Evolutionary conservation across 2,888 invertebrate genomes (phyloP), one percentile per base, ranked within the genome.

Genomic region (Meteorus colon): DNA sequence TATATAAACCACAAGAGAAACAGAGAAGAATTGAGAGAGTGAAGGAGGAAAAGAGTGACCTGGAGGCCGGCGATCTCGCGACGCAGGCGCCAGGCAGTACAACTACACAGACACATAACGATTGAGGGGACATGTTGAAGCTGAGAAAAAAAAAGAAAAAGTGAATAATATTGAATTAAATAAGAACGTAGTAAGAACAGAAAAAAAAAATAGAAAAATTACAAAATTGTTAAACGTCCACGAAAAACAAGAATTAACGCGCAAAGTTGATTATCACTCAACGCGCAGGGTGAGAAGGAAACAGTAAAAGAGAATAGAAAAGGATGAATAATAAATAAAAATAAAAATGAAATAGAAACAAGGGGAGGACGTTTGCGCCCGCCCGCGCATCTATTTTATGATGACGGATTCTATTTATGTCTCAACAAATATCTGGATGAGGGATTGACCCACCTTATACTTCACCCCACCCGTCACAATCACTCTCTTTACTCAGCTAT

Each of bases 401-500:
- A 82, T 84, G 84, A 86, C 85, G 84, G 85, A 81, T 66, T 84
- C 86, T 87, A 87, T 87, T 87, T 86, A 86, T 86, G 62, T 34
- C 34, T 5, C n/a, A 51, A 75, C 27, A 66, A 37, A 66, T 71
- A 75, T 67, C 62, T 62, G 62, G 62, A 71, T 62, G 71, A 71
- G 71, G 62, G 62, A 71, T 69, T 69, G 69, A 71, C 71, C 60
- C 62, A 31, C 62, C 51, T 41, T 19, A 55, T 19, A 55, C 19
- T 55, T 19, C 19, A 55, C 55, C 8, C n/a, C 19, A 19, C 55
- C n/a, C 55, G 14, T 62, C n/a, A 2, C 59, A 24, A 3, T 60
- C 24, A 8, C 31, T 31, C 16, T 62, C 29, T 29, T 10, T 16
- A 29, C 3, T 16, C 31, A 16, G 10, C 27, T 55, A 19, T 55